Conservation (phyloP, 2,888 invertebrate genomes). For the Isotomurus palustris region DNA sequence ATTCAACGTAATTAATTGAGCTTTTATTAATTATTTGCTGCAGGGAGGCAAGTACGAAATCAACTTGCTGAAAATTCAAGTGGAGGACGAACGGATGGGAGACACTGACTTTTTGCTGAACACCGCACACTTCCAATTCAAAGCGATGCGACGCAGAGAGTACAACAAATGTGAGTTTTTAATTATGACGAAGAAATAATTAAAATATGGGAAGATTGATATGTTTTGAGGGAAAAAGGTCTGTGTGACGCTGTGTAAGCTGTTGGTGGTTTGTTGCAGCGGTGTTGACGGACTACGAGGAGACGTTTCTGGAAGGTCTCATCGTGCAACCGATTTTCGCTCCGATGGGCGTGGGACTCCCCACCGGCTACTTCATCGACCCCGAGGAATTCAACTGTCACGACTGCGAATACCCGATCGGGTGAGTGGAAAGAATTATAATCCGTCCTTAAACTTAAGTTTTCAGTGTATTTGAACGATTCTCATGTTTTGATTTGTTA, state of each 20-base stretch:
- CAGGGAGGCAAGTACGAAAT: constrained; percentile 10
- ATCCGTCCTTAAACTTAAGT: too few relatives aligned
- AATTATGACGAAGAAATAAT: too few relatives aligned
- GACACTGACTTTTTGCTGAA: constrained; percentile 10
- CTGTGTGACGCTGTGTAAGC: too few relatives aligned
- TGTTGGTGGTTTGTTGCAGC: not conserved
- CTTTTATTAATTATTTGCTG: not conserved
- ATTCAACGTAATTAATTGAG: not conserved
- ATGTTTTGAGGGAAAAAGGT: too few relatives aligned
- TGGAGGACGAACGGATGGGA: not conserved
- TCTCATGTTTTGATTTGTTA: too few relatives aligned
- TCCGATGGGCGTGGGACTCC: constrained; percentile 25
- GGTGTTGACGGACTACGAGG: constrained; percentile 9
- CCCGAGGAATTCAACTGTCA: constrained; percentile 17
- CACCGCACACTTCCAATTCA: constrained; percentile 20
- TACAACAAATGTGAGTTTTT: constrained; percentile 14
- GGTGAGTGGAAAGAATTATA: too few relatives aligned
- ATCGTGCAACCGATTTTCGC: constrained; percentile 22
- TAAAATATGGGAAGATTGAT: too few relatives aligned
- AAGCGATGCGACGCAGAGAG: not conserved
- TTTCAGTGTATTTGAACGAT: too few relatives aligned
- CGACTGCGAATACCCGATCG: constrained; percentile 20
- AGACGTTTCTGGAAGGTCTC: constrained; percentile 19
- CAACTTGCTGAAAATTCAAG: constrained; percentile 3
- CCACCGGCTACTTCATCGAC: constrained; percentile 13